phyloP scores from a whole-genome alignment of 2,888 invertebrate species.

The Dryobotodes eremita region DNA sequence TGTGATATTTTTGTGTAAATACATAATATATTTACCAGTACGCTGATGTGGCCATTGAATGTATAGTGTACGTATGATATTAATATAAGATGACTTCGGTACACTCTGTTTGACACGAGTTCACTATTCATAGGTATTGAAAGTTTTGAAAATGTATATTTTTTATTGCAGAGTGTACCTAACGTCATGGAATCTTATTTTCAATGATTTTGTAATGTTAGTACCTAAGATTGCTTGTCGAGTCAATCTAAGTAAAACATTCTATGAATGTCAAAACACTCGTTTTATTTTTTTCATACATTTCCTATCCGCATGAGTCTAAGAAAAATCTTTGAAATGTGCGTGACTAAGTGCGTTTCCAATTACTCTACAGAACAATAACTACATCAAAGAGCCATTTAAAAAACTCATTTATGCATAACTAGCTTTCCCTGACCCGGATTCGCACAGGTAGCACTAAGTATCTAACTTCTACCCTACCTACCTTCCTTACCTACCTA shows the following conservation, averaged over 20 bases:
- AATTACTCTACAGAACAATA: background rate
- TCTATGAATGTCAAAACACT: constrained; percentile 85
- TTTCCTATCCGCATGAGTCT: background rate
- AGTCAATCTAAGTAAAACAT: constrained; percentile 88
- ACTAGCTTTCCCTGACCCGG: no score
- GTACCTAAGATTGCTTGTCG: constrained; percentile 80
- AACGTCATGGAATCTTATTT: constrained; percentile 70
- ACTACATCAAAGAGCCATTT: background rate
- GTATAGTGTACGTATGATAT: constrained; percentile 67
- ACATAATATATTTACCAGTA: constrained; percentile 82
- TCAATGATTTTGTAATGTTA: constrained; percentile 77
- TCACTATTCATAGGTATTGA: constrained; percentile 1
- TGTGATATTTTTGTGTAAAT: constrained; percentile 88
- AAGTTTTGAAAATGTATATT: constrained; percentile 31
- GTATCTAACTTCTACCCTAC: no score
- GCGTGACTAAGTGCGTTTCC: background rate
- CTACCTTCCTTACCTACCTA: no score
- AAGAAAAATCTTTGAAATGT: background rate
- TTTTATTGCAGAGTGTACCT: constrained; percentile 74
- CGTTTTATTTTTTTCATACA: constrained; percentile 73
- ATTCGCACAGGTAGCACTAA: no score
- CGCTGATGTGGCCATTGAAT: constrained; percentile 85
- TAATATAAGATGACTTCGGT: constrained; percentile 65
- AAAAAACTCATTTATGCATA: background rate
- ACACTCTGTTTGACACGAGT: constrained; percentile 61